These are phyloP conservation scores for Lepidochitona cinerea DNA, from an alignment of 2,888 invertebrate genomes.

Conservation along the genomic window DNA sequence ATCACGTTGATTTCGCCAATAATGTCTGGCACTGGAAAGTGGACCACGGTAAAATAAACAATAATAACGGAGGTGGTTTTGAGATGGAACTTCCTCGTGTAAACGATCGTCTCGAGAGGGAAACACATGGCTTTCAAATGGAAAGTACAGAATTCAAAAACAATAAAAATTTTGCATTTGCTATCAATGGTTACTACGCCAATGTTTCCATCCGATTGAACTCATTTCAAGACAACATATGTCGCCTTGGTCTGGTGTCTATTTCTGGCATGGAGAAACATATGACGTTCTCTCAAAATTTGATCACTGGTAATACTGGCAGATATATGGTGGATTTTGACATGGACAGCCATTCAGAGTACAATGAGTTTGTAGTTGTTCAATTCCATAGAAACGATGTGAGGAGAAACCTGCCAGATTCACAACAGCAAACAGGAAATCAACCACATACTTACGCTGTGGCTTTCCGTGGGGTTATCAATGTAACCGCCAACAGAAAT, in stretches of 20 bases:
- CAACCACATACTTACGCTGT: constrained; percentile 79
- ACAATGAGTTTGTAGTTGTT: constrained; percentile 82
- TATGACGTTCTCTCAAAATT: constrained; percentile 85
- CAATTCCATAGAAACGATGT: constrained; percentile 59
- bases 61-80: constrained; percentile 89
- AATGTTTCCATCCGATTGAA: constrained; percentile 89
- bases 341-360: constrained; percentile 92
- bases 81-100: constrained; percentile 92
- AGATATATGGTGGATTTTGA: constrained; percentile 88
- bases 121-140: constrained; percentile 84
- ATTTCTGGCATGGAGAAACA: constrained; percentile 95
- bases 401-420: constrained; percentile 41
- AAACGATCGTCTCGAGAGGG: constrained; percentile 49
- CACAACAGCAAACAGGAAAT: constrained; percentile 29
- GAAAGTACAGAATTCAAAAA: constrained; percentile 89
- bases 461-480: constrained; percentile 94
- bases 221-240: constrained; percentile 86
- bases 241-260: constrained; percentile 74
- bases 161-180: constrained; percentile 87
- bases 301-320: constrained; percentile 85
- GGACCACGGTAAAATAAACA: constrained; percentile 87
- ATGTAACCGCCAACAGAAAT: constrained; percentile 91
- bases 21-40: constrained; percentile 96
- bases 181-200: constrained; percentile 94
- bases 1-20: constrained; percentile 93